Conservation (phyloP, 2,113 vertebrate species). For the Sakesphorus luctuosus region DNA sequence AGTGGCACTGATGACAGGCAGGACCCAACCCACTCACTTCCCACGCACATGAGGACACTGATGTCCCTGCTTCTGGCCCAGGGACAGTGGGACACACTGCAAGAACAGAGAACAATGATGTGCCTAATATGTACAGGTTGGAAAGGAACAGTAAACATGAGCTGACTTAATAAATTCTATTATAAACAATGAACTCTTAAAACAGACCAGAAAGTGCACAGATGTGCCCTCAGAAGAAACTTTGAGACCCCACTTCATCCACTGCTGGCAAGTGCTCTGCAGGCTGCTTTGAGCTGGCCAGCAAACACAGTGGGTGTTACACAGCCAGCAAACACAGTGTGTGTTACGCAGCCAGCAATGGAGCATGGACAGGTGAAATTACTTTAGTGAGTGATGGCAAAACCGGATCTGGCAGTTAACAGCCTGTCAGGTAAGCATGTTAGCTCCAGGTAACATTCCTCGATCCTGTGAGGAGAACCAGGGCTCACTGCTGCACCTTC, state of each 20-base stretch:
- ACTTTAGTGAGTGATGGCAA: neutral
- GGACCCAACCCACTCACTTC: neutral
- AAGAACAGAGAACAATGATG: rapidly evolving
- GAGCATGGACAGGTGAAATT: neutral
- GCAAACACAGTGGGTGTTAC: neutral
- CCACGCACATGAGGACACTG: rapidly evolving
- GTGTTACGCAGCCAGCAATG: neutral
- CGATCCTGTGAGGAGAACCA: neutral
- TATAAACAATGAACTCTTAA: neutral
- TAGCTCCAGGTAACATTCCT: neutral
- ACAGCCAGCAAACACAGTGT: neutral
- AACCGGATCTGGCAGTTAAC: neutral
- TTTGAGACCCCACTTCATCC: neutral
- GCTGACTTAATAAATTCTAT: neutral
- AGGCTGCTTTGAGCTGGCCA: neutral
- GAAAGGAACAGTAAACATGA: neutral
- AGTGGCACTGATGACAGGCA: too few species aligned
- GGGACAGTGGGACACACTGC: neutral
- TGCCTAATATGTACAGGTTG: neutral
- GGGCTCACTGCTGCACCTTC: neutral
- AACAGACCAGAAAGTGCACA: neutral
- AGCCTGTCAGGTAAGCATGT: neutral
- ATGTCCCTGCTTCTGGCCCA: neutral
- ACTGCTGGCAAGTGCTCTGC: neutral
- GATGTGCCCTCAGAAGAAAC: neutral